phyloP scores from a whole-genome alignment of 2,888 invertebrate genomes.

The Nephrocerus scutellatus region DNA sequence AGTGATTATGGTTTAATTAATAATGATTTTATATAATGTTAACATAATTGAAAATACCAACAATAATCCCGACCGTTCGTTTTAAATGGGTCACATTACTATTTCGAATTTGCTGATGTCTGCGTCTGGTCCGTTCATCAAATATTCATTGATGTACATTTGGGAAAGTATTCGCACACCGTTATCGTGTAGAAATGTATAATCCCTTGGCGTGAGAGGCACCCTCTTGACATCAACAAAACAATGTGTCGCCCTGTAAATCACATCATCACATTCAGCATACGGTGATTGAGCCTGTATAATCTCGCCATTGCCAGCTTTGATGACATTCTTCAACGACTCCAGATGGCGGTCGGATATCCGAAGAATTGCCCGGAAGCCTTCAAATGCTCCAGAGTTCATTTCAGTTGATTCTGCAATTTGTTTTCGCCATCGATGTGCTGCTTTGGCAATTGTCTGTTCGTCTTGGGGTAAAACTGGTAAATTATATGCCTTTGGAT shows the following conservation, averaged over 20 bases:
- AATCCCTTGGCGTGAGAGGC: conserved; percentile 32
- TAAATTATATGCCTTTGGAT: conserved; percentile 55
- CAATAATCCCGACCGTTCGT: background rate
- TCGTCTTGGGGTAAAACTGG: conserved; percentile 47
- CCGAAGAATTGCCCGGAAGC: conserved; percentile 53
- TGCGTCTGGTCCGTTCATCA: conserved; percentile 40
- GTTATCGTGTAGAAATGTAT: conserved; percentile 28
- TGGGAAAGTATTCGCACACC: conserved; percentile 38
- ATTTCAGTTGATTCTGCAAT: conserved; percentile 46
- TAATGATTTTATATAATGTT: no score
- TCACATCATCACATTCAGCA: conserved; percentile 20
- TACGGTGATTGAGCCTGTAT: conserved; percentile 48
- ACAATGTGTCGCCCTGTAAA: conserved; percentile 38
- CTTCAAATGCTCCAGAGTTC: conserved; percentile 52
- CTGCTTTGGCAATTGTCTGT: conserved; percentile 53
- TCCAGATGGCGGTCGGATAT: conserved; percentile 53
- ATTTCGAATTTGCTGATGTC: conserved; percentile 34
- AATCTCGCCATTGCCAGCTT: conserved; percentile 69
- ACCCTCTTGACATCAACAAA: conserved; percentile 40
- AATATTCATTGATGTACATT: conserved; percentile 42
- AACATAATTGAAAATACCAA: conserved; percentile 19
- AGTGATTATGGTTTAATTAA: no score
- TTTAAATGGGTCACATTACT: conserved; percentile 3
- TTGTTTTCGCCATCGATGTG: conserved; percentile 63
- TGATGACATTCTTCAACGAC: conserved; percentile 62